Conservation (phyloP, 1,140 invertebrate genomes). For the Bradysia coprophila region DNA sequence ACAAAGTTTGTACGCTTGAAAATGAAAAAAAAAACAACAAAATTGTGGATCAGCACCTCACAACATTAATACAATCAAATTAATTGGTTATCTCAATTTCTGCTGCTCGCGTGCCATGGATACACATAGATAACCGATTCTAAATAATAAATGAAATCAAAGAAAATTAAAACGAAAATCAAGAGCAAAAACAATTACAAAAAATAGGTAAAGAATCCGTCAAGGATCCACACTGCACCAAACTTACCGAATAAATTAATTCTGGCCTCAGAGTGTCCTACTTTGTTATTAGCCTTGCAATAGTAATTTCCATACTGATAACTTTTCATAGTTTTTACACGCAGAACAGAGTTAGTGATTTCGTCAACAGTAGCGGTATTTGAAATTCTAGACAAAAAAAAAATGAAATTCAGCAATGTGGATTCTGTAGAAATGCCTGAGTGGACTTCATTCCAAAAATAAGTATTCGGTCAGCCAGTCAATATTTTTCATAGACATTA, state of each 20-base stretch:
- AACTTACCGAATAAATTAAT: slow-evolving; percentile 39
- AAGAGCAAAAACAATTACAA: background rate
- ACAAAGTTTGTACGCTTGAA: background rate
- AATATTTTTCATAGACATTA: slow-evolving; percentile 8
- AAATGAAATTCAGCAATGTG: background rate
- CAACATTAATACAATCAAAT: background rate
- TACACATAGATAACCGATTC: background rate
- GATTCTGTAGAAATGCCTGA: background rate
- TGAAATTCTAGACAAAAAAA: slow-evolving; percentile 34
- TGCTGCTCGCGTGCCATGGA: background rate
- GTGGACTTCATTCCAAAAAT: background rate
- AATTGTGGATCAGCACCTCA: background rate
- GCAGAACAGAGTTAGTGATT: slow-evolving; percentile 56
- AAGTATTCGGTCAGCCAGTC: background rate
- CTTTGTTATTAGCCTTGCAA: slow-evolving; percentile 58
- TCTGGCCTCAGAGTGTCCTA: slow-evolving; percentile 41
- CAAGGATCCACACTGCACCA: background rate
- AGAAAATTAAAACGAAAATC: background rate
- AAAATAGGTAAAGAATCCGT: background rate
- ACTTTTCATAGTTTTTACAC: slow-evolving; percentile 59
- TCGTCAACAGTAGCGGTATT: slow-evolving; percentile 61
- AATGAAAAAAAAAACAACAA: background rate
- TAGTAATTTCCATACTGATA: slow-evolving; percentile 55
- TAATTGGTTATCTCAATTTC: background rate
- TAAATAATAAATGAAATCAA: background rate